Conservation (phyloP, 2,888 invertebrate species). For the Prostheceraeus crozeri region DNA sequence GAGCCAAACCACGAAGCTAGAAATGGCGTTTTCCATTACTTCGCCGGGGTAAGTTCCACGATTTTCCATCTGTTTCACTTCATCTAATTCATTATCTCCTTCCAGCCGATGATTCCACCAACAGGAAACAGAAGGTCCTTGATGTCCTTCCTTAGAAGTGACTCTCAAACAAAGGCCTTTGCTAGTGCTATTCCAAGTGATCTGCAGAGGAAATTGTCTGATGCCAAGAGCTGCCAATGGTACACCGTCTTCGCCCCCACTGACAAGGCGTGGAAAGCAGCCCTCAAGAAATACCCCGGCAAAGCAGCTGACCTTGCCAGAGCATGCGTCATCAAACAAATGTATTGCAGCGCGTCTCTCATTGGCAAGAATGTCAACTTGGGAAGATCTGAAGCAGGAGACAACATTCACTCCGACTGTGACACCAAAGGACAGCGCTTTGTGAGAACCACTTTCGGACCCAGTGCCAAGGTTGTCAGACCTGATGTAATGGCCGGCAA, state of each 20-base stretch:
- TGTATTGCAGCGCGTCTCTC: conserved; percentile 15
- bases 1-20: too few relatives aligned
- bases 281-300: conserved; percentile 6
- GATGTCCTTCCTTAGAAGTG: too few relatives aligned
- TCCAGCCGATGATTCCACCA: too few relatives aligned
- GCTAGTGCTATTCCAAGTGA: too few relatives aligned
- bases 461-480: conserved; percentile 1
- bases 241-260: conserved; percentile 17
- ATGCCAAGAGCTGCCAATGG: background rate
- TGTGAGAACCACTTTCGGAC: background rate
- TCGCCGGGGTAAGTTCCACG: too few relatives aligned
- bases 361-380: background rate
- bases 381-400: background rate
- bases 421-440: conserved; percentile 1
- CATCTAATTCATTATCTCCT: too few relatives aligned
- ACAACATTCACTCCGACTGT: background rate
- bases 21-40: too few relatives aligned
- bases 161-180: too few relatives aligned
- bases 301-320: background rate
- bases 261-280: conserved; percentile 1
- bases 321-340: background rate
- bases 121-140: too few relatives aligned
- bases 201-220: background rate
- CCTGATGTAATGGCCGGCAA: conserved; percentile 25
- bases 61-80: too few relatives aligned